Percentiles rank a stretch among this genome's conserved stretches.
phyloP scores from a whole-genome alignment of 2,113 vertebrate genomes.

The Gavia stellata region DNA sequence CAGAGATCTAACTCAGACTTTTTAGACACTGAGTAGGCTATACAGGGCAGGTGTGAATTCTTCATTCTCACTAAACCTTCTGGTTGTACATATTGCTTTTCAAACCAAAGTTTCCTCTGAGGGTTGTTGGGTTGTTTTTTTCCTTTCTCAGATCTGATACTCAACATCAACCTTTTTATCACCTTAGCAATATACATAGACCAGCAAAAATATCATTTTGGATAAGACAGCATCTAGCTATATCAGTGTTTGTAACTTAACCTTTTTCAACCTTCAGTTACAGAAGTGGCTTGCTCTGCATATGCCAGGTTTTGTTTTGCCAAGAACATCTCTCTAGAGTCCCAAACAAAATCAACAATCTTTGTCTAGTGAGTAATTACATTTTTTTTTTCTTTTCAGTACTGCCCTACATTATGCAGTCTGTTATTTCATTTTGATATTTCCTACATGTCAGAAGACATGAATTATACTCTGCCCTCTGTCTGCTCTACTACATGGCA shows the following conservation, averaged over 20 bases:
- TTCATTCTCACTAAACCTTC: background rate
- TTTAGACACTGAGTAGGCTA: background rate
- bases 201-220: background rate
- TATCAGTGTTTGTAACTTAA: background rate
- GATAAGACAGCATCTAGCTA: background rate
- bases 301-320: background rate
- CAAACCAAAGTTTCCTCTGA: background rate
- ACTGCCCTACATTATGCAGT: background rate
- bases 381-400: background rate
- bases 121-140: background rate
- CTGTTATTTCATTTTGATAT: background rate
- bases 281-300: background rate
- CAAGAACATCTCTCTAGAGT: background rate
- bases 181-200: background rate
- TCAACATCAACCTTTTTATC: background rate
- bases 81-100: background rate
- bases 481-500: background rate
- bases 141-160: background rate
- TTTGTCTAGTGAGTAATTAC: background rate
- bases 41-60: background rate
- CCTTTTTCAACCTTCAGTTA: background rate
- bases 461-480: background rate
- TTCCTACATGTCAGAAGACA: background rate
- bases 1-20: background rate
- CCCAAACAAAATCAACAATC: background rate